Evolutionary conservation across 2,113 vertebrate genomes (phyloP).

Genomic region (Drymodes brunneopygia): DNA sequence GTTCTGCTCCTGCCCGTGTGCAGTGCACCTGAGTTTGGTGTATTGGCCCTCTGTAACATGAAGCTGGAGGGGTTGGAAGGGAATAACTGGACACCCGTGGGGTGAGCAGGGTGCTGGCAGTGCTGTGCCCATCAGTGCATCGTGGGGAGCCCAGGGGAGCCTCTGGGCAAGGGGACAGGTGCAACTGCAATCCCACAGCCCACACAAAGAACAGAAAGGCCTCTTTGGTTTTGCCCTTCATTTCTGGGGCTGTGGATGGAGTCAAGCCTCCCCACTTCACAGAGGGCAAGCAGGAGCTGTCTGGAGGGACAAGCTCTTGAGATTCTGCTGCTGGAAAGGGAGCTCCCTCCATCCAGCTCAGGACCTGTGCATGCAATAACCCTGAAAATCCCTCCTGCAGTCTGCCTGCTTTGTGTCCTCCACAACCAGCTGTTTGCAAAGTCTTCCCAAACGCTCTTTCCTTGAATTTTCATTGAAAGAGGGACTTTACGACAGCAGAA

Average conservation of each 20-base stretch:
- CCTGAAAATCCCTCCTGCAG: neutral
- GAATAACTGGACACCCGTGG: neutral
- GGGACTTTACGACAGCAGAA: neutral
- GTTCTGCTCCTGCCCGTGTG: neutral
- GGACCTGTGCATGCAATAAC: neutral
- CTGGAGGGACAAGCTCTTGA: rapidly evolving
- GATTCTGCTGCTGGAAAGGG: neutral
- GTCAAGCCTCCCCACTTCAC: rapidly evolving
- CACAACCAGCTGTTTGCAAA: neutral
- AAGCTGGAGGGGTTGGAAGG: neutral
- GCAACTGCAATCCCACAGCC: neutral
- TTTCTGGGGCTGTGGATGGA: neutral
- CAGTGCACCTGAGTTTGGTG: neutral
- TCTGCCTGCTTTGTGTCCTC: neutral
- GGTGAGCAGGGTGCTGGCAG: neutral
- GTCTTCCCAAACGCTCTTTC: neutral
- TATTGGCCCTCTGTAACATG: rapidly evolving
- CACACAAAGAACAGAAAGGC: neutral
- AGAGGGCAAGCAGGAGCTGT: neutral
- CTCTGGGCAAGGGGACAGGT: too few species aligned
- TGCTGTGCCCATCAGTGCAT: rapidly evolving
- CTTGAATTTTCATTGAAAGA: neutral
- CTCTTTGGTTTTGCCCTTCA: neutral
- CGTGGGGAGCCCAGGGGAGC: neutral
- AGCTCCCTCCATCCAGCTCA: neutral